phyloP scores from a whole-genome alignment of 2,888 invertebrate genomes.

The Melipona bicolor region DNA sequence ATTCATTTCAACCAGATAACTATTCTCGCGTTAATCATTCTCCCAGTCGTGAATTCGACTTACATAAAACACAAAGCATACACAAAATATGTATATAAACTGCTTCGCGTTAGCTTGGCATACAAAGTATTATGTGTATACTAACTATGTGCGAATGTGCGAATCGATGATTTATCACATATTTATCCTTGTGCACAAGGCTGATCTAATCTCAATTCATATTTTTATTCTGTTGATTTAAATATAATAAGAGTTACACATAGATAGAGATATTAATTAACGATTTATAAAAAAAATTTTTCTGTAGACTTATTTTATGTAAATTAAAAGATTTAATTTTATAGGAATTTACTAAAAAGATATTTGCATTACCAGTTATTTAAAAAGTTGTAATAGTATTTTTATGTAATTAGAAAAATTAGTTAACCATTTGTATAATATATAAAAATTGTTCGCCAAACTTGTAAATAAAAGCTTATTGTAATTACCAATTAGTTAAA shows the following conservation, averaged over 20 bases:
- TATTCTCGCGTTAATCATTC: conserved; percentile 19
- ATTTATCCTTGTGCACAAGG: conserved; percentile 9
- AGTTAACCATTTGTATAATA: not conserved
- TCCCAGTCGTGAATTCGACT: not conserved
- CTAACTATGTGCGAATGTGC: not conserved
- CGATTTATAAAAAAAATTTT: not conserved
- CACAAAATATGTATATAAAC: conserved; percentile 31
- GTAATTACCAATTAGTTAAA: not conserved
- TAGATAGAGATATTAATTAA: not conserved
- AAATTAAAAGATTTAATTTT: too few relatives aligned
- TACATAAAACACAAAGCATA: conserved; percentile 12
- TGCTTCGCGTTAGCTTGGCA: not conserved
- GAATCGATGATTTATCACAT: conserved; percentile 8
- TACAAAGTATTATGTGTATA: not conserved
- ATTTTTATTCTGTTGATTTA: not conserved
- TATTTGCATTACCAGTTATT: too few relatives aligned
- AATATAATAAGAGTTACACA: not conserved
- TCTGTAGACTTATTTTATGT: too few relatives aligned
- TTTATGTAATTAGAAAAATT: not conserved
- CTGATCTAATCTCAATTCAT: not conserved
- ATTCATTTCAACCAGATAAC: conserved; percentile 21
- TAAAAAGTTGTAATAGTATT: too few relatives aligned
- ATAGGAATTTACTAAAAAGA: too few relatives aligned
- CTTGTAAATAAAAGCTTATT: not conserved
- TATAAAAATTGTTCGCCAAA: not conserved